Conservation (phyloP, 2,797 vertebrate species). For the Chelon labrosus region DNA sequence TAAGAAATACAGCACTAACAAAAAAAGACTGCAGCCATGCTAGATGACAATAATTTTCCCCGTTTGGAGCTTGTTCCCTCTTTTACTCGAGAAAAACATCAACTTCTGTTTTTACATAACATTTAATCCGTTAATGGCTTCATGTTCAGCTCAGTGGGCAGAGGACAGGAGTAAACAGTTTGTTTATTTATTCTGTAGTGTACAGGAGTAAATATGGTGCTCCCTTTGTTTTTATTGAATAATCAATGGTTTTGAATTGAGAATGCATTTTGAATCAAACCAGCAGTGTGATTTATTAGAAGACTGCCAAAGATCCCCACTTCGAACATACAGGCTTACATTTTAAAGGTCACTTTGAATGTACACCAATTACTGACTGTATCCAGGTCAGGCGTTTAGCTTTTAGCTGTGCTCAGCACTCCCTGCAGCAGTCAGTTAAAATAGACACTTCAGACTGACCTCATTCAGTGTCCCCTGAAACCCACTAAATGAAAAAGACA, state of each 20-base stretch:
- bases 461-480: conserved; percentile 40
- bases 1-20: no score
- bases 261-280: neutral
- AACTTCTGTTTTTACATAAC: neutral
- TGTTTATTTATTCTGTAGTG: no score
- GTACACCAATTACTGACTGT: conserved; percentile 10
- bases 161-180: no score
- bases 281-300: neutral
- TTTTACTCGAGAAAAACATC: no score
- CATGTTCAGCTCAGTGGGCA: neutral
- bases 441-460: conserved; percentile 49
- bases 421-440: conserved; percentile 31
- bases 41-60: no score
- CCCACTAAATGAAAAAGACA: conserved; percentile 1
- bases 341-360: conserved; percentile 13
- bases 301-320: neutral
- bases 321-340: neutral
- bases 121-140: no score
- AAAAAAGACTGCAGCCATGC: no score
- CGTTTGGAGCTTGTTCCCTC: no score
- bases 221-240: neutral
- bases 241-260: neutral
- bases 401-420: conserved; percentile 15
- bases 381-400: conserved; percentile 34
- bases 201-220: neutral